Conservation (phyloP, 2,888 invertebrate genomes). For the Chymomyza procnemis region DNA sequence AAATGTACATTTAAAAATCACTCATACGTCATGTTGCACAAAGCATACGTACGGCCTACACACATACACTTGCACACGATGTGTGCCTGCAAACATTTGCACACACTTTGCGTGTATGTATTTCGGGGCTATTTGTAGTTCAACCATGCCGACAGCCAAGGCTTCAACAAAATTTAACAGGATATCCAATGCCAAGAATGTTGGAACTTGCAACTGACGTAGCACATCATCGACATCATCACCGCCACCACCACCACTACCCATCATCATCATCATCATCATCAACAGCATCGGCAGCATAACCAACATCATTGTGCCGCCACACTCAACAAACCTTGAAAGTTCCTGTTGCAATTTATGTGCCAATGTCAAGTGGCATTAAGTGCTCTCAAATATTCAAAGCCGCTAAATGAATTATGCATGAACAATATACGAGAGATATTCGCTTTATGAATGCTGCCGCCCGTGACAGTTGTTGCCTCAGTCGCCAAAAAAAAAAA, state of each 20-base stretch:
- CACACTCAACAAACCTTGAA: constrained; percentile 4
- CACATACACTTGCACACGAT: not conserved
- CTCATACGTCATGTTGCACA: constrained; percentile 3
- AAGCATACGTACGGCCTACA: not conserved
- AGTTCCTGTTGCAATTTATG: constrained; percentile 1
- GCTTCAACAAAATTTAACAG: constrained; percentile 1
- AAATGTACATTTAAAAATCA: constrained; percentile 5
- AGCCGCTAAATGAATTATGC: constrained; percentile 59
- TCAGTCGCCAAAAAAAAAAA: not conserved
- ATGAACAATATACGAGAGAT: constrained; percentile 30
- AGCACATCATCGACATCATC: not conserved
- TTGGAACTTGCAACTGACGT: not conserved
- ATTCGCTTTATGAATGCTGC: constrained; percentile 23
- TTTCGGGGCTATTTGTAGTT: not conserved
- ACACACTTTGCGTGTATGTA: not conserved
- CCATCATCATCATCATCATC: not conserved
- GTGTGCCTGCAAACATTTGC: not conserved
- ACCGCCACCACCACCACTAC: not conserved
- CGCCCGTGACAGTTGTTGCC: constrained; percentile 7
- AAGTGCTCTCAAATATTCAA: constrained; percentile 40
- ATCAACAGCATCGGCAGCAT: not conserved
- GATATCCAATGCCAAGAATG: constrained; percentile 10
- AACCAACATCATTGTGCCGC: not conserved
- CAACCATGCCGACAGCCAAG: not conserved
- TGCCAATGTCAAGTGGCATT: constrained; percentile 63